A percentile compares a stretch with the other conserved stretches of the same genome.
These are phyloP conservation scores for Heterodera filipjevi DNA, from an alignment of 2,888 invertebrate species.

Conservation along the genomic window DNA sequence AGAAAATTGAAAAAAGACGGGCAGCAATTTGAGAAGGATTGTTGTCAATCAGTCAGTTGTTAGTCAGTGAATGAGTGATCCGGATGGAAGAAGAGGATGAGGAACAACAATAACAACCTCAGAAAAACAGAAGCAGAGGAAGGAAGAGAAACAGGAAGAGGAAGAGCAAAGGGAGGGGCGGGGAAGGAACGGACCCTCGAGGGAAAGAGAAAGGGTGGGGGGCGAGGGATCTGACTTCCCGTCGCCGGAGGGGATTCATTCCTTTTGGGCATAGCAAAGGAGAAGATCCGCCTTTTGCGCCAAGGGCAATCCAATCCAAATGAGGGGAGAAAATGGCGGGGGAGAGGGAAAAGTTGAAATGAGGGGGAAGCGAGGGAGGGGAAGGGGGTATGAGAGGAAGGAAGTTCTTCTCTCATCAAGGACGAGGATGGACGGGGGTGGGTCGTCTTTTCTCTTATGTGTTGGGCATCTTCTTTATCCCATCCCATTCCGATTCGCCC, in stretches of 20 bases:
- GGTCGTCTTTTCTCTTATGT: neutral
- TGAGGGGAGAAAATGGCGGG: constrained; percentile 9
- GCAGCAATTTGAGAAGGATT: neutral
- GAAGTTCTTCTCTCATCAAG: neutral
- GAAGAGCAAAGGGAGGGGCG: neutral
- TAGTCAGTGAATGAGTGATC: neutral
- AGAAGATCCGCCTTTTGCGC: constrained; percentile 1
- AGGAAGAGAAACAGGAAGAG: neutral
- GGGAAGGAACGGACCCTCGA: neutral
- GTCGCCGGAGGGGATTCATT: neutral
- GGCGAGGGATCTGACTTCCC: neutral
- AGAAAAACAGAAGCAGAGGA: neutral
- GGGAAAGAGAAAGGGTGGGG: neutral
- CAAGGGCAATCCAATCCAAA: constrained; percentile 12
- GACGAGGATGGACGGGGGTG: neutral
- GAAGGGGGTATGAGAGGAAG: no score
- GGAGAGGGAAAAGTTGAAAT: neutral
- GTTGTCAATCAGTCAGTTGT: neutral
- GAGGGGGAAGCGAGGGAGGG: neutral
- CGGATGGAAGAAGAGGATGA: neutral
- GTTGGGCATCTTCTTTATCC: neutral
- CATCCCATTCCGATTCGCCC: no score
- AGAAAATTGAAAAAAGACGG: neutral
- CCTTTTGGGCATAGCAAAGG: neutral
- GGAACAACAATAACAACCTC: constrained; percentile 1